Conservation (phyloP, 2,113 vertebrate genomes). For the Hemichromis elongatus region DNA sequence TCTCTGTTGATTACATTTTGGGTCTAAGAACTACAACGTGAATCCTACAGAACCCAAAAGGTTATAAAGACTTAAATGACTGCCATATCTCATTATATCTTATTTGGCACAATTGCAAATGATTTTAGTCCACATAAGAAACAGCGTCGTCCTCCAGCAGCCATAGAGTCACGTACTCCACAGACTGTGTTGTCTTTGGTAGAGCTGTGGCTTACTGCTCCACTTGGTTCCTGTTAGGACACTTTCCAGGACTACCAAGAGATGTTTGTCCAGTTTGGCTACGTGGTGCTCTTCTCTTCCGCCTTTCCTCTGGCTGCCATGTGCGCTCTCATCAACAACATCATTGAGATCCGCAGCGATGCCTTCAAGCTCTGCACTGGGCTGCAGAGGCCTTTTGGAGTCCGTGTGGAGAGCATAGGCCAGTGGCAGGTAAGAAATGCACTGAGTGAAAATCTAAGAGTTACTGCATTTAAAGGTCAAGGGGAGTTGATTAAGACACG, state of each 20-base stretch:
- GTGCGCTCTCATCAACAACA: slow-evolving; percentile 94
- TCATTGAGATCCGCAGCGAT: slow-evolving; percentile 95
- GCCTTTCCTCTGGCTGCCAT: slow-evolving; percentile 93
- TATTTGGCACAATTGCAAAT: background rate
- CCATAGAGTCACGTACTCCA: background rate
- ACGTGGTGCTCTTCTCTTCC: slow-evolving; percentile 95
- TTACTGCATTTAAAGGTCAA: background rate
- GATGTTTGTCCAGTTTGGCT: slow-evolving; percentile 98
- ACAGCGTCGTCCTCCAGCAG: background rate
- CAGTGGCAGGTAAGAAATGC: slow-evolving; percentile 87
- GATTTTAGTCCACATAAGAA: background rate
- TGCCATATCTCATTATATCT: background rate
- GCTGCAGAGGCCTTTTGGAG: slow-evolving; percentile 90
- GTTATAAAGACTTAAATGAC: background rate
- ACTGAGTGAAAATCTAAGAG: background rate
- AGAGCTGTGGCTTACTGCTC: background rate
- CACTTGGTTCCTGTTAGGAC: slow-evolving; percentile 73
- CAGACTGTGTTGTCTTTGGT: background rate
- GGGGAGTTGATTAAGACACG: background rate
- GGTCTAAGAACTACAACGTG: background rate
- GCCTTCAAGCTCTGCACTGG: slow-evolving; percentile 95
- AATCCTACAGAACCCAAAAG: background rate
- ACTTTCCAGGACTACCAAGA: slow-evolving; percentile 98
- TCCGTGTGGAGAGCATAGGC: slow-evolving; percentile 88
- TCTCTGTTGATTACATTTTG: background rate